Evolutionary conservation across 2,113 vertebrate species (phyloP).

Genomic region (Limanda limanda): DNA sequence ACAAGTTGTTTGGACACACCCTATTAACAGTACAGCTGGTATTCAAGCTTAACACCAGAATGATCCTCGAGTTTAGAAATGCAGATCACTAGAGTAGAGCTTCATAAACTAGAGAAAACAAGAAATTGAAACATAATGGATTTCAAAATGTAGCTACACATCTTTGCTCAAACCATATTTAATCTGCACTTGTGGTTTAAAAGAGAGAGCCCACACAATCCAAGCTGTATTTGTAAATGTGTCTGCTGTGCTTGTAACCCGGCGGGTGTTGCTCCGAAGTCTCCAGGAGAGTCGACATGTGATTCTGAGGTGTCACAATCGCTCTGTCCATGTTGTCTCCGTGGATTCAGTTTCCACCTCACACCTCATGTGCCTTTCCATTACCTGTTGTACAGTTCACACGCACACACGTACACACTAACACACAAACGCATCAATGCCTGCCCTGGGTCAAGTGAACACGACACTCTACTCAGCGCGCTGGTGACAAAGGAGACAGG

Average conservation of each 20-base stretch:
- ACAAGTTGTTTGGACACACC: too few relatives aligned
- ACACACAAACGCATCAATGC: constrained; percentile 7
- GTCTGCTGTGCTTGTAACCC: constrained; percentile 43
- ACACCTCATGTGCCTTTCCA: constrained; percentile 61
- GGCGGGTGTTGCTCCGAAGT: not conserved
- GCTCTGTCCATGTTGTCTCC: constrained; percentile 1
- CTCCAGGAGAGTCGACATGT: constrained; percentile 26
- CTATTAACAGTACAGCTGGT: constrained; percentile 47
- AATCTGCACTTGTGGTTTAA: not conserved
- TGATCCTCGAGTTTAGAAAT: constrained; percentile 6
- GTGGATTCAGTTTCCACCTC: constrained; percentile 61
- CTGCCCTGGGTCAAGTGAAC: constrained; percentile 47
- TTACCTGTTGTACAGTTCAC: constrained; percentile 26
- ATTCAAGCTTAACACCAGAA: constrained; percentile 32
- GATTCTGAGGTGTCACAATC: constrained; percentile 49
- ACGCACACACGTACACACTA: not conserved
- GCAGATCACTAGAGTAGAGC: fast-evolving
- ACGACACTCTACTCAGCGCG: constrained; percentile 39
- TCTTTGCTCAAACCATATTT: not conserved
- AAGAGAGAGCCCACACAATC: not conserved
- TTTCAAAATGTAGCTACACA: not conserved
- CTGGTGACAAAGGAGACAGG: constrained; percentile 50
- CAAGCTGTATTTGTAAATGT: constrained; percentile 35
- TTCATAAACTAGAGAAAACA: not conserved
- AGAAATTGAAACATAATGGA: not conserved